Evolutionary conservation across 2,113 vertebrate genomes (phyloP).

Genomic region (Kobus ellipsiprymnus): DNA sequence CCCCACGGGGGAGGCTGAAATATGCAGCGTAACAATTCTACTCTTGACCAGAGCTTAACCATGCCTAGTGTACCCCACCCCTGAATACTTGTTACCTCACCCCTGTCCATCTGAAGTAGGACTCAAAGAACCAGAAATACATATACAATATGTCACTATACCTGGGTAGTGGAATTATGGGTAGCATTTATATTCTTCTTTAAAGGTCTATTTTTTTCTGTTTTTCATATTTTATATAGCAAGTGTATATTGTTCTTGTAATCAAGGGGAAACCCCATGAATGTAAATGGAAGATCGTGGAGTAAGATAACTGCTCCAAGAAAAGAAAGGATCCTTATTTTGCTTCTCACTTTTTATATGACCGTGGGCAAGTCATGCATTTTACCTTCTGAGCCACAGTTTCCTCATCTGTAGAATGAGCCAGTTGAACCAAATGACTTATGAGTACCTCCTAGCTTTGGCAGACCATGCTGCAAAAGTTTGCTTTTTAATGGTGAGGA

Average conservation of each 20-base stretch:
- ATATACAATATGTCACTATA: too few species aligned
- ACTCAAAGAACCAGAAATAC: background rate
- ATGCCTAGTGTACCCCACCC: rapidly evolving
- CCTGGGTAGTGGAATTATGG: background rate
- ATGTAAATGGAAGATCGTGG: background rate
- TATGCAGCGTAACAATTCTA: background rate
- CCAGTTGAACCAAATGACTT: background rate
- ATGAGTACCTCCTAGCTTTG: background rate
- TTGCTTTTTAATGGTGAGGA: background rate
- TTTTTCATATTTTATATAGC: background rate
- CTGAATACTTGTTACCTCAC: background rate
- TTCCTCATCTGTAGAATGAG: background rate
- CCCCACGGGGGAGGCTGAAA: background rate
- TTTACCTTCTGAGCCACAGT: background rate
- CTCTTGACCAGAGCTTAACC: background rate
- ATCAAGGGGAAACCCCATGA: background rate
- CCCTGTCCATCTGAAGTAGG: background rate
- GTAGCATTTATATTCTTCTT: background rate
- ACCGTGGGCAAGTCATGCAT: background rate
- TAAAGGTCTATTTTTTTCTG: background rate
- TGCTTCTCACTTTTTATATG: background rate
- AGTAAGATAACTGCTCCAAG: background rate
- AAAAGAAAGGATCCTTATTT: background rate
- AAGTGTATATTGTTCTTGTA: background rate
- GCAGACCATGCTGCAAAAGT: background rate